Evolutionary conservation across 2,888 invertebrate genomes (phyloP), one percentile per base, ranked within the genome.

Genomic region (Platypus cylindrus): DNA sequence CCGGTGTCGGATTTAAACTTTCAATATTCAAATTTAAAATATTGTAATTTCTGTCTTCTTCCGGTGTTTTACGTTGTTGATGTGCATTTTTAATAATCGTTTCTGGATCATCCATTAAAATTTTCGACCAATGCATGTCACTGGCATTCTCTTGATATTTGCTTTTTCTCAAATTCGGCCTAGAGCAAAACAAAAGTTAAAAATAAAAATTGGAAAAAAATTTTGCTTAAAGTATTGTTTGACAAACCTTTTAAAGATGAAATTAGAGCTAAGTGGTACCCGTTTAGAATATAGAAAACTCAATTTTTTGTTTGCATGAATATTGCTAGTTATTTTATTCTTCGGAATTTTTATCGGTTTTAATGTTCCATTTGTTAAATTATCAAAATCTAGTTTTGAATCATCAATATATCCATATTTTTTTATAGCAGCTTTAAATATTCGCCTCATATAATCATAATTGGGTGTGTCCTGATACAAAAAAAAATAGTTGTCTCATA

Each of bases 401-500:
- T 57, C 53, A 30, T 59, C 47, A 33, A 55, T 55, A 39, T 56
- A 62, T 26, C 70, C 73, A 44, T 69, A 68, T 37, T 71, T 69
- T 26, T 67, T 58, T 23, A 83, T 63, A 45, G 79, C 81, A 38
- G 68, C 70, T 45, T 63, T 67, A 48, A 89, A 78, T 20, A 86
- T 58, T 43, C 66, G 70, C 47, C 75, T 71, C 50, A 78, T 79
- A 43, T 72, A 73, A 13, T 73, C 68, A 56, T 87, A 89, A 55
- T 85, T 74, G 1, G 87, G 89, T 48, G 72, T 67, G 41, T 80
- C 76, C 34, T 75, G 73, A 52, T n/a, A 82, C 84, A 29, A 34
- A 18, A 30, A 36, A 28, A 31, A 26, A 32, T 5, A 30, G 22
- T 17, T 24, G n/a, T n/a, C n/a, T n/a, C n/a, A n/a, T n/a, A n/a